Conservation (phyloP, 2,888 invertebrate species). For the Romanomermis culicivorax region DNA sequence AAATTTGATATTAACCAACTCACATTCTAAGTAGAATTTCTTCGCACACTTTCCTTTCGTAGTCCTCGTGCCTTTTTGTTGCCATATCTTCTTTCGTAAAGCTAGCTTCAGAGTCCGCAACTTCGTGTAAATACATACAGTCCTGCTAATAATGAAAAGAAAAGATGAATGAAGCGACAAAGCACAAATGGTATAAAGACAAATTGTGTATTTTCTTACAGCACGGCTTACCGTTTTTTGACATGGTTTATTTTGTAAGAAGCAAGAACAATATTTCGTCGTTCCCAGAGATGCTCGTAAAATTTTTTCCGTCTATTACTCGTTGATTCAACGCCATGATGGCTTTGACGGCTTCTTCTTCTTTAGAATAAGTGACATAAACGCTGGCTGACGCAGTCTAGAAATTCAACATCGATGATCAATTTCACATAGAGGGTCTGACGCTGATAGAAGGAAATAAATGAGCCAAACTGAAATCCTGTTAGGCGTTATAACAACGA, state of each 20-base stretch:
- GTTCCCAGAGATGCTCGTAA: slow-evolving; percentile 95
- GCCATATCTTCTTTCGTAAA: slow-evolving; percentile 90
- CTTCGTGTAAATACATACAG: slow-evolving; percentile 98
- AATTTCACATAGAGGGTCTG: too few relatives aligned
- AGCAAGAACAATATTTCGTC: slow-evolving; percentile 98
- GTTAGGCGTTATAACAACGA: too few relatives aligned
- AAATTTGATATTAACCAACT: too few relatives aligned
- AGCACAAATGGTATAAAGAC: not conserved
- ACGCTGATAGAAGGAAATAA: too few relatives aligned
- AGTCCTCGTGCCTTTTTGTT: not conserved
- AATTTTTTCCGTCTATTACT: slow-evolving; percentile 73
- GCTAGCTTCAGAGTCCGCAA: slow-evolving; percentile 74
- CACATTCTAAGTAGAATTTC: not conserved
- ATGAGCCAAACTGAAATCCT: too few relatives aligned
- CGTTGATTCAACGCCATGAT: slow-evolving; percentile 94
- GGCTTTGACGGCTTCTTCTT: slow-evolving; percentile 81
- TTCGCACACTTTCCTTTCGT: not conserved
- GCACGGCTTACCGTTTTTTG: slow-evolving; percentile 48
- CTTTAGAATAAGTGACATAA: slow-evolving; percentile 74
- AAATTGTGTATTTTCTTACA: not conserved
- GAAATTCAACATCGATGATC: slow-evolving; percentile 5
- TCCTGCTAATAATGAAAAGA: slow-evolving; percentile 38
- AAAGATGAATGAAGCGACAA: not conserved
- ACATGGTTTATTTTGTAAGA: slow-evolving; percentile 90
- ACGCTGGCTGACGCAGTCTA: slow-evolving; percentile 44